These are phyloP conservation scores for Frankliniella intonsa DNA, from an alignment of 2,888 invertebrate genomes.

Conservation along the genomic window DNA sequence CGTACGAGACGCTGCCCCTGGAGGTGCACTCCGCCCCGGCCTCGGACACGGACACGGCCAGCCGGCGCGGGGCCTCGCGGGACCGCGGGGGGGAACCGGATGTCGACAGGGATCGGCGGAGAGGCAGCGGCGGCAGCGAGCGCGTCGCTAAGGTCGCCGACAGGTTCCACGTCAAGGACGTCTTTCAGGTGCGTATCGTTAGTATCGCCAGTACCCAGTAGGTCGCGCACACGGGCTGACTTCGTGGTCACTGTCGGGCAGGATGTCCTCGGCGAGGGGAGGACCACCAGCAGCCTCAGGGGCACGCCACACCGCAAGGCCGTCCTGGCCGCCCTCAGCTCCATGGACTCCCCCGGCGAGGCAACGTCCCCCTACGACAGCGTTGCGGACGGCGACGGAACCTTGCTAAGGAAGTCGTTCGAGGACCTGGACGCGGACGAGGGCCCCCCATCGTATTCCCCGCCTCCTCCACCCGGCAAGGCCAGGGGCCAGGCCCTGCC, in stretches of 20 bases:
- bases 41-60: background rate
- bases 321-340: constrained; percentile 5
- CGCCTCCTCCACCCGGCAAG: background rate
- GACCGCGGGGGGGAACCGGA: background rate
- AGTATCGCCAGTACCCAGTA: background rate
- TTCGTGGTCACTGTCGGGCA: background rate
- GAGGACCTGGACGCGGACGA: constrained; percentile 5
- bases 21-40: background rate
- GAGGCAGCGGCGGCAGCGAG: background rate
- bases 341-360: constrained; percentile 8
- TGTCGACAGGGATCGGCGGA: background rate
- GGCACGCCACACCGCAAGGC: constrained; percentile 11
- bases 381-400: background rate
- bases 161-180: constrained; percentile 10
- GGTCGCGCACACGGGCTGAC: too few relatives aligned
- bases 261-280: background rate
- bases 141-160: background rate
- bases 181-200: background rate
- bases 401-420: background rate
- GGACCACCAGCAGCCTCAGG: constrained; percentile 3
- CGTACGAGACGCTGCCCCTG: background rate
- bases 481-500: background rate
- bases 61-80: background rate
- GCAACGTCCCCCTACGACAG: constrained; percentile 5
- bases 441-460: background rate